Base-by-base conservation (phyloP, 2,888 invertebrate species). In the Pristionchus mayeri region DNA sequence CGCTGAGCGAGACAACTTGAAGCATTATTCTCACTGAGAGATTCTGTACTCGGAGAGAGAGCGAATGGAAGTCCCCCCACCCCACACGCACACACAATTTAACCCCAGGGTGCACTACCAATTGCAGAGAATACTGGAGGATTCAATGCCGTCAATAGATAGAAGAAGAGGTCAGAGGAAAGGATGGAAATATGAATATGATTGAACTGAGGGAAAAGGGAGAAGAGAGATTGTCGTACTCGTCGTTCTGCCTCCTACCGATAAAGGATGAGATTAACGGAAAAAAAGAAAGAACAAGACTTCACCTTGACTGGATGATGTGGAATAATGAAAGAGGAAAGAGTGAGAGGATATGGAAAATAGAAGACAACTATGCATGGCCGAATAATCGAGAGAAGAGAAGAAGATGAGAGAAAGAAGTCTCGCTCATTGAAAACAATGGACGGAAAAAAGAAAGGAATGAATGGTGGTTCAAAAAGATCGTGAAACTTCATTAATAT, bases 101-200 rank as follows among this genome's bases (percentile, higher is more conserved):
- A 16, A 52, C 52, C 52, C 52, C 52, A 21, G 52, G 52, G 52
- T 52, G 18, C 16, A 52, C 21, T 52, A 52, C 16, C 52, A 52
- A 52, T 52, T 52, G n/a, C n/a, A 21, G 52, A 52, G 52, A 52
- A 52, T 18, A 21, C 52, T 21, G 16, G 16, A 16, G 52, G 52
- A 52, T 52, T 52, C 52, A 52, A 21, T 52, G 52, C n/a, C 52
- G 52, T 75, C n/a, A 75, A 40, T 27, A 75, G 40, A 75, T 21
- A 27, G 24, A 13, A 27, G 63, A 63, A 63, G 63, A 63, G 6
- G 63, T n/a, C 24, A 2, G 63, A 30, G 63, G 7, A n/a, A 30
- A n/a, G 13, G 24, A 30, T 24, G 30, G 27, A 6, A 27, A 63
- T n/a, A 63, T 13, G 63, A 30, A 63, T 63, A 63, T 30, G 24